These are phyloP conservation scores for Zaprionus taronus DNA, from an alignment of 1,140 invertebrate genomes.

Conservation along the genomic window DNA sequence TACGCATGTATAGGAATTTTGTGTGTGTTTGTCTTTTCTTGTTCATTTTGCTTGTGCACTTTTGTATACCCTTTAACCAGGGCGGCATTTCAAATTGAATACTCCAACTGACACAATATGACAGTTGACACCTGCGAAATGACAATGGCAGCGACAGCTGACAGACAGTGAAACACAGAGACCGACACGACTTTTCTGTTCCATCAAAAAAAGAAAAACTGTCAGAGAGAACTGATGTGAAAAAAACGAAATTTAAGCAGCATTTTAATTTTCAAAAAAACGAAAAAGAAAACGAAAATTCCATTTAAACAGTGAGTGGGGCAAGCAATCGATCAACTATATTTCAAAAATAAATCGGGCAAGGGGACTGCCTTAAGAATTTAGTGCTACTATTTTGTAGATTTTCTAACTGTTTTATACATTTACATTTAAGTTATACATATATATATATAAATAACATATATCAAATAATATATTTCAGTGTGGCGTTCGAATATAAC, in stretches of 20 bases:
- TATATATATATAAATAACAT: too few species aligned
- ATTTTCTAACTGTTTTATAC: background rate
- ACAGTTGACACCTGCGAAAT: background rate
- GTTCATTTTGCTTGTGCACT: background rate
- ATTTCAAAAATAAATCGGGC: too few species aligned
- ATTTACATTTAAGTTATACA: background rate
- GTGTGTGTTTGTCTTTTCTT: background rate
- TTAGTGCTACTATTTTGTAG: too few species aligned
- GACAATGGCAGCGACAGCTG: background rate
- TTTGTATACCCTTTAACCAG: background rate
- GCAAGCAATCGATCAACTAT: too few species aligned
- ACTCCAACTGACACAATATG: background rate
- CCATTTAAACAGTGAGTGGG: too few species aligned
- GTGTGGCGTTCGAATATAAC: constrained; percentile 20
- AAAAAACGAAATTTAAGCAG: too few species aligned
- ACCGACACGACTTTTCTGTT: background rate
- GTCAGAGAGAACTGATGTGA: background rate
- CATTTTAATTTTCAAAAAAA: background rate
- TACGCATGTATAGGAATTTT: background rate
- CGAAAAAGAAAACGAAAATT: too few species aligned
- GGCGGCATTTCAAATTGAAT: background rate
- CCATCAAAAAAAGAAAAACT: background rate
- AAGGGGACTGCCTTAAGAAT: too few species aligned
- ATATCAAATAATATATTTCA: background rate
- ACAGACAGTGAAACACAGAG: background rate